phyloP scores from a whole-genome alignment of 2,113 vertebrate genomes.

The Cacatua alba region DNA sequence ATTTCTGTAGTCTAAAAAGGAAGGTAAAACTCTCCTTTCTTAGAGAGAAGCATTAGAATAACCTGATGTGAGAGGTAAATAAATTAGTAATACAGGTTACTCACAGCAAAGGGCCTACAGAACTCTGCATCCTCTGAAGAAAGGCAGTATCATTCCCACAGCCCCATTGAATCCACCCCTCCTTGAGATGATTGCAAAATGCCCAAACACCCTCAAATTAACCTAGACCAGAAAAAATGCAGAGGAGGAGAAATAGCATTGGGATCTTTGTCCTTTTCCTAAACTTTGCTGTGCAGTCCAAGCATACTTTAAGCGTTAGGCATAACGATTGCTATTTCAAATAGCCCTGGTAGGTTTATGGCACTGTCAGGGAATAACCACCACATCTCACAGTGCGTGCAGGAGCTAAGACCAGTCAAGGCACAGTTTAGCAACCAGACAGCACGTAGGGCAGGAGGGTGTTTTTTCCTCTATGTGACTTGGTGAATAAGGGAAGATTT shows the following conservation, averaged over 20 bases:
- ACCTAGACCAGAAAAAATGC: not conserved
- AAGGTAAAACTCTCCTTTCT: not conserved
- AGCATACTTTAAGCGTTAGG: not conserved
- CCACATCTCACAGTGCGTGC: not conserved
- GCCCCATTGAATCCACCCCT: not conserved
- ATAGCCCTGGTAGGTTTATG: not conserved
- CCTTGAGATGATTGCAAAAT: not conserved
- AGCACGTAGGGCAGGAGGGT: not conserved
- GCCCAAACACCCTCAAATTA: not conserved
- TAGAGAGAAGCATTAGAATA: not conserved
- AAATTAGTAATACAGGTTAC: not conserved
- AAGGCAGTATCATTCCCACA: not conserved
- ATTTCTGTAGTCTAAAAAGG: not conserved
- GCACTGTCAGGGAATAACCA: not conserved
- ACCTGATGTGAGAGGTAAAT: not conserved
- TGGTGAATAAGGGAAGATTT: constrained; percentile 25
- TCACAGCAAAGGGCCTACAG: not conserved
- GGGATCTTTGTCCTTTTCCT: not conserved
- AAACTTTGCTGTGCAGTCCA: not conserved
- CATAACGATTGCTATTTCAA: not conserved
- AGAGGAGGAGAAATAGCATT: not conserved
- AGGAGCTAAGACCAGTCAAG: fast-evolving
- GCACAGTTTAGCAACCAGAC: not conserved
- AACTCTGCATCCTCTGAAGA: not conserved
- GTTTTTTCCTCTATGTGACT: not conserved